Evolutionary conservation across 2,797 vertebrate genomes (phyloP).

Genomic region (Sternarchorhynchus goeldii): DNA sequence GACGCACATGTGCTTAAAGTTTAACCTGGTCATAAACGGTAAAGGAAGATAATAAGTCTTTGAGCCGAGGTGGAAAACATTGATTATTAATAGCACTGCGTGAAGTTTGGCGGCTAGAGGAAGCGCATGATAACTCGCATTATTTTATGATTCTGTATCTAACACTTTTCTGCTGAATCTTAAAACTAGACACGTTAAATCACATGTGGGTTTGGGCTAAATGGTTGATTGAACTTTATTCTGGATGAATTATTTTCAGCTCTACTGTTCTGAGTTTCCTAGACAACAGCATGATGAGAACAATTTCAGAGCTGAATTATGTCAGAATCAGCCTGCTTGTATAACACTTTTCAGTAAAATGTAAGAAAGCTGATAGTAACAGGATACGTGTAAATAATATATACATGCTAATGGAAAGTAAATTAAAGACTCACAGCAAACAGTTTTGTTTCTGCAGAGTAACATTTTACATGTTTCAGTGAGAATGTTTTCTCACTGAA

Average conservation of each 20-base stretch:
- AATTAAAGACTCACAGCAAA: no score
- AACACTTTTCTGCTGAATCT: slow-evolving; percentile 62
- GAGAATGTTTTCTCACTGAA: slow-evolving; percentile 15
- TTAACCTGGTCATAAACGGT: slow-evolving; percentile 79
- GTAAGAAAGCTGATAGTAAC: not conserved
- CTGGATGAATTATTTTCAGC: not conserved
- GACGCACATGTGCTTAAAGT: slow-evolving; percentile 77
- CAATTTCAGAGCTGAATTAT: not conserved
- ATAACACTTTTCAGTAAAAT: not conserved
- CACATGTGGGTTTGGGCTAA: not conserved
- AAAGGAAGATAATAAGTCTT: slow-evolving; percentile 69
- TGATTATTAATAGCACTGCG: slow-evolving; percentile 75
- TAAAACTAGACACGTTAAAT: not conserved
- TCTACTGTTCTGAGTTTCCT: no score
- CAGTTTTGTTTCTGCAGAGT: not conserved
- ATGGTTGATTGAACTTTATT: not conserved
- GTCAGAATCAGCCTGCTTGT: not conserved
- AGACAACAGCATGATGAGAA: not conserved
- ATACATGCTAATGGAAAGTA: not conserved
- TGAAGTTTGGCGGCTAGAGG: slow-evolving; percentile 58
- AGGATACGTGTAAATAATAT: no score
- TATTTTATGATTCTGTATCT: slow-evolving; percentile 62
- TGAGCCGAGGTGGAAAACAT: slow-evolving; percentile 59
- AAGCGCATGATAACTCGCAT: slow-evolving; percentile 65
- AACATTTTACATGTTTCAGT: not conserved